phyloP scores from a whole-genome alignment of 2,797 vertebrate species.

The Merluccius polli region DNA sequence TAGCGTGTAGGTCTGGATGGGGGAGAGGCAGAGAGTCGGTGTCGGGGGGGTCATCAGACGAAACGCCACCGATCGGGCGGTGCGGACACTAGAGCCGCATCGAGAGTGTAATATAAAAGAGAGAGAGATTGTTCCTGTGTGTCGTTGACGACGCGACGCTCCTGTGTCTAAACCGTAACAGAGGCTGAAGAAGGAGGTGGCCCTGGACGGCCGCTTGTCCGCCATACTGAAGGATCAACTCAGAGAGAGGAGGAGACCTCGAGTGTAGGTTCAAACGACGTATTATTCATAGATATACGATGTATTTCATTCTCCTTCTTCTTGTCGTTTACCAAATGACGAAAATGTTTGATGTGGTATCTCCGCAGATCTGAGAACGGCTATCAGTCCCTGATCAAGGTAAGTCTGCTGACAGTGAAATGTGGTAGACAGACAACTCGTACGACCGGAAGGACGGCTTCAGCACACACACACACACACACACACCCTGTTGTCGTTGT shows the following conservation, averaged over 20 bases:
- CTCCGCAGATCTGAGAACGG: slow-evolving; percentile 72
- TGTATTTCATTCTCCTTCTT: slow-evolving; percentile 1
- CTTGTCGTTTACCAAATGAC: neutral
- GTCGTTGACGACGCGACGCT: neutral
- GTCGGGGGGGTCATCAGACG: no score
- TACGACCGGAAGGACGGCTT: slow-evolving; percentile 12
- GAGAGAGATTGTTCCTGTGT: neutral
- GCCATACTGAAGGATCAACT: slow-evolving; percentile 79
- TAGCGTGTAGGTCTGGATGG: no score
- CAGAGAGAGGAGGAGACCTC: slow-evolving; percentile 75
- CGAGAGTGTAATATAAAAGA: neutral
- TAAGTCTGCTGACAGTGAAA: slow-evolving; percentile 28
- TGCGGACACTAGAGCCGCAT: no score
- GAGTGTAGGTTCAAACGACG: slow-evolving; percentile 57
- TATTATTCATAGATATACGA: neutral
- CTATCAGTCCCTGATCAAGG: slow-evolving; percentile 69
- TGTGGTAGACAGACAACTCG: neutral
- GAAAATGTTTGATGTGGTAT: neutral
- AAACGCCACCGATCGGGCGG: no score
- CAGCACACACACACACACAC: no score
- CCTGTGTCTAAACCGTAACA: slow-evolving; percentile 43
- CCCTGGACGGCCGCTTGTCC: slow-evolving; percentile 74
- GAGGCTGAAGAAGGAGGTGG: slow-evolving; percentile 81
- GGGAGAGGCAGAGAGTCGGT: no score
- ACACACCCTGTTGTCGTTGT: no score